Evolutionary conservation across 2,113 vertebrate species (phyloP).

Genomic region (Mesocricetus auratus): DNA sequence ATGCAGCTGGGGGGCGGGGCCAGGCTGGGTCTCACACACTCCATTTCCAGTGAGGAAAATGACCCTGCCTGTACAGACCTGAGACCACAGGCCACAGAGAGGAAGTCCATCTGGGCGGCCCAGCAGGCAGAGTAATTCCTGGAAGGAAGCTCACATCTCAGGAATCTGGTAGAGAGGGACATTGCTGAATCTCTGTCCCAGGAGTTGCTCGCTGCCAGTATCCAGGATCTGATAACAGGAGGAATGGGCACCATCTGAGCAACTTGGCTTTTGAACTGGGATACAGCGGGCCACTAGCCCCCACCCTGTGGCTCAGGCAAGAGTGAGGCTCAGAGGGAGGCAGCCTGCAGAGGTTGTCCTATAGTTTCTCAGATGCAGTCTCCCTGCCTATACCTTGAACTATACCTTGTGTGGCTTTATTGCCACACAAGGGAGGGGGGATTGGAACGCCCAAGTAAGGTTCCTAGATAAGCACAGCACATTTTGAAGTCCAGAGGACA

Average conservation of each 20-base stretch:
- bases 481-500: background rate
- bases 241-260: background rate
- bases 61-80: constrained; percentile 3
- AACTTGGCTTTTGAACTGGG: background rate
- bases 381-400: background rate
- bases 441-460: background rate
- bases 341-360: background rate
- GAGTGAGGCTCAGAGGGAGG: background rate
- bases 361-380: background rate
- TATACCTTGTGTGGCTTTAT: background rate
- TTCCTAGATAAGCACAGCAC: background rate
- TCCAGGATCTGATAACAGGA: background rate
- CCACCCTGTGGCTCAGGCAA: background rate
- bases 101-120: constrained; percentile 64
- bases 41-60: constrained; percentile 42
- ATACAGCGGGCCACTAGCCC: background rate
- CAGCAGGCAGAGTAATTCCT: constrained; percentile 74
- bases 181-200: constrained; percentile 17
- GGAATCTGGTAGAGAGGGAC: constrained; percentile 62
- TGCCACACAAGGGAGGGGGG: background rate
- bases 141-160: constrained; percentile 79
- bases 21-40: background rate
- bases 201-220: background rate
- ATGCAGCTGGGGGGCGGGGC: background rate
- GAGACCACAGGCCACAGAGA: background rate